Evolutionary conservation across 2,888 invertebrate genomes (phyloP).

Genomic region (Ptilodon capucinus): DNA sequence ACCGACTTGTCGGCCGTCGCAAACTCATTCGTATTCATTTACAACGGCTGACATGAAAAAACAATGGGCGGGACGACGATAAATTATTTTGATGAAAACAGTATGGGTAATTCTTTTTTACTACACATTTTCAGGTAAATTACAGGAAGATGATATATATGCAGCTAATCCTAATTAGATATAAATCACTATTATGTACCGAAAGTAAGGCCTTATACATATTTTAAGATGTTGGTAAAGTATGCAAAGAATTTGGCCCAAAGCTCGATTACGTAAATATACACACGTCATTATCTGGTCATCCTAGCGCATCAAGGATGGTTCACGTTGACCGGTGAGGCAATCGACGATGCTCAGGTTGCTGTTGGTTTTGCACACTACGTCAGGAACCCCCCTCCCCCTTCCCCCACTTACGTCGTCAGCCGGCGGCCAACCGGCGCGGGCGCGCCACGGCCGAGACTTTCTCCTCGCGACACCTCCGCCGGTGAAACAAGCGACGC

Average conservation of each 20-base stretch:
- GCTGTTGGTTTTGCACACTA: conserved; percentile 56
- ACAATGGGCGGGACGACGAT: conserved; percentile 41
- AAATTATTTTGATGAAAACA: conserved; percentile 33
- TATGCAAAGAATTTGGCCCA: neutral
- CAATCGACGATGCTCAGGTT: conserved; percentile 53
- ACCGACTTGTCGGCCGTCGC: conserved; percentile 47
- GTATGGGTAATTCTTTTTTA: too few relatives aligned
- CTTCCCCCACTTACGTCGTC: conserved; percentile 57
- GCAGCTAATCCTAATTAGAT: neutral
- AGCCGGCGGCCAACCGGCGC: conserved; percentile 62
- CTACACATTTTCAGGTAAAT: too few relatives aligned
- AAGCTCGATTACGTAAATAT: conserved; percentile 2
- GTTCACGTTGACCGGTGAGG: conserved; percentile 28
- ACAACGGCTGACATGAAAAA: conserved; percentile 56
- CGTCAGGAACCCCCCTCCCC: conserved; percentile 74
- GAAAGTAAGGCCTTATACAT: neutral
- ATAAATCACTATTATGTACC: neutral
- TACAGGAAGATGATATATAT: too few relatives aligned
- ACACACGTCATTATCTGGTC: conserved; percentile 24
- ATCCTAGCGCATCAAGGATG: conserved; percentile 24
- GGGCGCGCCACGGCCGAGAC: conserved; percentile 77
- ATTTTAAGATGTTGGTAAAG: neutral
- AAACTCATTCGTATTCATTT: conserved; percentile 64
- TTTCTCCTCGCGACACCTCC: conserved; percentile 81
- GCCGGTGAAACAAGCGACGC: conserved; percentile 63